Conservation (phyloP, 2,888 invertebrate genomes). For the Drosophila pullipes region DNA sequence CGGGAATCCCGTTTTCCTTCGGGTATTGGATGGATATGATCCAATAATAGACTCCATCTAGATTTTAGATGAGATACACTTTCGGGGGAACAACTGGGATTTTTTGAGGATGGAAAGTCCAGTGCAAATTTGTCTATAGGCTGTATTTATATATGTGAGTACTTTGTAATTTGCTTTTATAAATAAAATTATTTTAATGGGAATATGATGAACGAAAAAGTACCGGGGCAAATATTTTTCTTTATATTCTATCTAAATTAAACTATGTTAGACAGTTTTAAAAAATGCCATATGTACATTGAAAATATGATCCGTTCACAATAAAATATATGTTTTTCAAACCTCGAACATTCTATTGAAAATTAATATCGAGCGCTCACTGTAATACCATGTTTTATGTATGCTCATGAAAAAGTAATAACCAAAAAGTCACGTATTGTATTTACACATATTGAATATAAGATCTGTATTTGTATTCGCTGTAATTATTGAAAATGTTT, state of each 20-base stretch:
- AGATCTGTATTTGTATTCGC: background rate
- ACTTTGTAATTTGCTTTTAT: background rate
- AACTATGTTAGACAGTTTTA: background rate
- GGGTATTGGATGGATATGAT: background rate
- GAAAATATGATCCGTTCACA: background rate
- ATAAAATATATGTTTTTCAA: background rate
- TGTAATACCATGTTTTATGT: background rate
- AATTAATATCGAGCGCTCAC: background rate
- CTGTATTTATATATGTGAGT: background rate
- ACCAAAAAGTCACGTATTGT: background rate
- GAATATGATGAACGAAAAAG: background rate
- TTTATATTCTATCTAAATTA: background rate
- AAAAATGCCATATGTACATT: background rate
- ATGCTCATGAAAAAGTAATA: background rate
- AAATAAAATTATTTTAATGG: background rate
- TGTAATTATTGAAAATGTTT: background rate
- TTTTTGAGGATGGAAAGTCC: background rate
- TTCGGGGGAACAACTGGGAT: background rate
- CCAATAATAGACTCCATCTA: background rate
- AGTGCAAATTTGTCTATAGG: background rate
- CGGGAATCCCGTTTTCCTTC: background rate
- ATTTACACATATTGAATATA: constrained; percentile 1
- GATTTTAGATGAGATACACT: background rate
- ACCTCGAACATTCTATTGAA: background rate
- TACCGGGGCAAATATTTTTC: background rate